phyloP scores from a whole-genome alignment of 1,140 invertebrate species.

The Hylaeus volcanicus region DNA sequence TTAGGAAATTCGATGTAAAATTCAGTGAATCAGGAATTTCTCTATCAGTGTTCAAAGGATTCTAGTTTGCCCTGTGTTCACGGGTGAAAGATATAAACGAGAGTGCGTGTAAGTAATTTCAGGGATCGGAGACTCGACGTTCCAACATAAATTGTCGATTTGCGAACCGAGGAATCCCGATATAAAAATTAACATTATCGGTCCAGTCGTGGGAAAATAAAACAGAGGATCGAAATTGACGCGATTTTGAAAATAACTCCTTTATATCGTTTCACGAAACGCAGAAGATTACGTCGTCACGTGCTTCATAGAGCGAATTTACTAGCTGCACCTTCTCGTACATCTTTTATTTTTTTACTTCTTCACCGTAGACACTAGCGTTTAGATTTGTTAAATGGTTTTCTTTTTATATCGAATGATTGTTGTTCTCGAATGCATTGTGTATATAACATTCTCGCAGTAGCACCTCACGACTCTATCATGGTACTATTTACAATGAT shows the following conservation, averaged over 20 bases:
- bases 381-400: not conserved
- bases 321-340: not conserved
- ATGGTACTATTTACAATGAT: not conserved
- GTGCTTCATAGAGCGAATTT: slow-evolving; percentile 24
- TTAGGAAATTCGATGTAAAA: not conserved
- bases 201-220: not conserved
- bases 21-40: slow-evolving; percentile 6
- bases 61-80: not conserved
- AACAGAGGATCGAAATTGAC: not conserved
- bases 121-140: not conserved
- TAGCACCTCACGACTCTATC: not conserved
- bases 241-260: not conserved
- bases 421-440: not conserved
- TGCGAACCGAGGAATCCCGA: not conserved
- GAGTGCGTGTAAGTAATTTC: not conserved
- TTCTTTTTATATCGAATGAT: not conserved
- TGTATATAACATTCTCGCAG: not conserved
- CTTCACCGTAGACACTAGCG: not conserved
- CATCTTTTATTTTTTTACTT: not conserved
- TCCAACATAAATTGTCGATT: not conserved
- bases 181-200: not conserved
- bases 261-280: slow-evolving; percentile 36
- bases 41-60: not conserved
- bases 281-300: slow-evolving; percentile 3
- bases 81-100: slow-evolving; percentile 36